Base-by-base conservation (phyloP, 2,888 invertebrate species). In the Muscina levida region DNA sequence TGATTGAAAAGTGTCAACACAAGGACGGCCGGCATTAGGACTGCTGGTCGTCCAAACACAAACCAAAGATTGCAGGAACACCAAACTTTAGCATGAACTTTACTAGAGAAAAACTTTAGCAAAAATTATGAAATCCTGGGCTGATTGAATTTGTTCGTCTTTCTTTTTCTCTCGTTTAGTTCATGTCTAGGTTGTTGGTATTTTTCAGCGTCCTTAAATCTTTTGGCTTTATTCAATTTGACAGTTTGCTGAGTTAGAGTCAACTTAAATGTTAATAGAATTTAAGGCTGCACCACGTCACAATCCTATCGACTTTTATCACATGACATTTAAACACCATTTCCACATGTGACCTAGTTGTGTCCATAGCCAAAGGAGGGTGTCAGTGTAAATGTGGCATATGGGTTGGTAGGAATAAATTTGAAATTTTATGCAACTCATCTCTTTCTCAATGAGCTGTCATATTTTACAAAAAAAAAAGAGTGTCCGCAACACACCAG, bases 341-440 rank as follows among this genome's bases (percentile, higher is more conserved):
- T 17, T 42, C 22, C 62, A 62, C 42, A 62, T 42, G 39, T 62
- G 39, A 62, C 62, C 62, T 62, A 62, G 22, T 39, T 62, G n/a
- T 62, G 42, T 31, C 57, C 42, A 42, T 17, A n/a, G 31, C 31
- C 39, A 62, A 39, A 42, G 22, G 22, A 22, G 39, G 22, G 19
- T 48, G 53, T 15, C 17, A 19, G 19, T 56, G 11, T 17, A 48
- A 17, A n/a, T 48, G n/a, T 19, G n/a, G 31, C 31, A 17, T 48
- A 17, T 44, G 48, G 2, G 15, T 17, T 48, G 48, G n/a, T n/a
- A 46, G n/a, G n/a, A n/a, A n/a, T n/a, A n/a, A n/a, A n/a, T n/a
- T n/a, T 59, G 26, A 56, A 13, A 39, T 19, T 59, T 59, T 42
- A 62, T 19, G 19, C 42, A 26, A 62, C 22, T 22, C 26, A 22